phyloP scores from a whole-genome alignment of 2,888 invertebrate genomes.

The Brachyopa scutellaris region DNA sequence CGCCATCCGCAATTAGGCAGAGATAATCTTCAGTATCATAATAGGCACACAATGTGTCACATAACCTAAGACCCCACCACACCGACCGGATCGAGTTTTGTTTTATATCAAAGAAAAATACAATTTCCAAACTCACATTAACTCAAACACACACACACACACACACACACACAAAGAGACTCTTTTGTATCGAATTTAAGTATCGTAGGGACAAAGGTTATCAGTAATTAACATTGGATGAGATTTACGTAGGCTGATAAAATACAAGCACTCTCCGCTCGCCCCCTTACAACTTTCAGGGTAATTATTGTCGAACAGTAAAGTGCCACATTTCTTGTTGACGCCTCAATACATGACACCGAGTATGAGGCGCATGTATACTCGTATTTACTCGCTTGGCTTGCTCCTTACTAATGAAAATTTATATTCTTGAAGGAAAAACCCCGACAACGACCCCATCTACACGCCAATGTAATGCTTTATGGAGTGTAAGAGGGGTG shows the following conservation, averaged over 20 bases:
- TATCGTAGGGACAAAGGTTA: conserved; percentile 52
- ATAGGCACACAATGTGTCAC: conserved; percentile 34
- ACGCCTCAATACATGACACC: conserved; percentile 38
- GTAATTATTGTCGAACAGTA: conserved; percentile 65
- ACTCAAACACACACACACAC: no score
- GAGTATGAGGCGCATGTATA: conserved; percentile 8
- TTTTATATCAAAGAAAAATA: conserved; percentile 19
- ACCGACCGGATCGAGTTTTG: conserved; percentile 27
- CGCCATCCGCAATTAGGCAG: conserved; percentile 48
- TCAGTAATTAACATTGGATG: conserved; percentile 58
- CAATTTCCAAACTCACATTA: no score
- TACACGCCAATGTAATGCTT: conserved; percentile 13
- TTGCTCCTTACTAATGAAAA: conserved; percentile 54
- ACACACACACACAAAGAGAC: not conserved
- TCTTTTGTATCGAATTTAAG: conserved; percentile 51
- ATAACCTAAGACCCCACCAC: conserved; percentile 23
- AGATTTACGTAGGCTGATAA: conserved; percentile 8
- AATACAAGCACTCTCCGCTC: conserved; percentile 33
- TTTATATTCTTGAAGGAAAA: conserved; percentile 51
- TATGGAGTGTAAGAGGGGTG: conserved; percentile 58
- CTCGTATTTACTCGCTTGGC: conserved; percentile 11
- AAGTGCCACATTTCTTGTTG: conserved; percentile 65
- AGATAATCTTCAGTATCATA: conserved; percentile 45
- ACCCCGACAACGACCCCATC: conserved; percentile 15
- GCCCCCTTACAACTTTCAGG: conserved; percentile 26